Conservation (phyloP, 2,113 vertebrate species). For the Trogon melanurus region DNA sequence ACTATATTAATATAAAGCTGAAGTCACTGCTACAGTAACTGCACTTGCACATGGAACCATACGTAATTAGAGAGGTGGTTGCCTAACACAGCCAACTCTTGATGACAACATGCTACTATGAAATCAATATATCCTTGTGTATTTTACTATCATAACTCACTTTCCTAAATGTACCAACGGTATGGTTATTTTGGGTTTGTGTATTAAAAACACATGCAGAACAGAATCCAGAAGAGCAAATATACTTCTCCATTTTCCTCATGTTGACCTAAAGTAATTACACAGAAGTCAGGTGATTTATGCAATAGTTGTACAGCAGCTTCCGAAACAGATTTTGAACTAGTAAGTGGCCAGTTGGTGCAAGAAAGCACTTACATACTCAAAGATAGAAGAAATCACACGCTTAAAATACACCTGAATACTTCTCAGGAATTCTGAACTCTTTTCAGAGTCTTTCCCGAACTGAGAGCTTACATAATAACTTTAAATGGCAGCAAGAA, state of each 20-base stretch:
- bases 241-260: background rate
- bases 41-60: background rate
- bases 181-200: background rate
- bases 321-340: background rate
- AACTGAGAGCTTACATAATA: background rate
- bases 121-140: background rate
- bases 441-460: background rate
- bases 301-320: background rate
- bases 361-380: background rate
- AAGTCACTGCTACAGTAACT: background rate
- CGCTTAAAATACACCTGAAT: background rate
- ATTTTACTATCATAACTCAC: background rate
- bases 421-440: background rate
- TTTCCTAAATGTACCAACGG: background rate
- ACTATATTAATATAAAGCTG: background rate
- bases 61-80: background rate
- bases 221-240: background rate
- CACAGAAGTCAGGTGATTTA: background rate
- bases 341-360: background rate
- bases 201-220: background rate
- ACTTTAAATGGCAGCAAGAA: background rate
- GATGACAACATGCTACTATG: background rate
- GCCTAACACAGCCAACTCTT: background rate
- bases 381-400: background rate
- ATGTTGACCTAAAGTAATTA: background rate